Percentiles rank a stretch among this genome's conserved stretches.
Conservation (phyloP, 2,113 vertebrate species). For the Toxotes chatareus region DNA sequence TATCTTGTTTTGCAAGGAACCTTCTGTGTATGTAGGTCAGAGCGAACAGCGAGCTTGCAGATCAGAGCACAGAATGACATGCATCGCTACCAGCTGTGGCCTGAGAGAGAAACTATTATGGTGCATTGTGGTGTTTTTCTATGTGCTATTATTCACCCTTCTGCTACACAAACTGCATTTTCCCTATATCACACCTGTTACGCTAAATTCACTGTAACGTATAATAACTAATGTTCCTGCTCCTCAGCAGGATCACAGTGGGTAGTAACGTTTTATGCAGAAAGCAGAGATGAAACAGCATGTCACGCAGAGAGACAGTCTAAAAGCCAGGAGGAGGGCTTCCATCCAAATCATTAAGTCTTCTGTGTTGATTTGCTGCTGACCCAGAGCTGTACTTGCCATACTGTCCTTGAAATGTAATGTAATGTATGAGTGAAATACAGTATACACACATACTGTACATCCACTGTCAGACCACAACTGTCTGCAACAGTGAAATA, state of each 20-base stretch:
- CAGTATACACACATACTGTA: neutral
- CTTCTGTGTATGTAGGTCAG: slow-evolving; percentile 67
- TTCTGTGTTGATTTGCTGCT: slow-evolving; percentile 20
- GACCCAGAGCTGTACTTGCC: neutral
- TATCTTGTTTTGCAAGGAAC: slow-evolving; percentile 48
- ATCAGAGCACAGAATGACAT: slow-evolving; percentile 36
- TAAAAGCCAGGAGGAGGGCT: slow-evolving; percentile 59
- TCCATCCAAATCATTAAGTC: slow-evolving; percentile 54
- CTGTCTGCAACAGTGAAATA: neutral
- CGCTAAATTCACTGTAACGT: slow-evolving; percentile 29
- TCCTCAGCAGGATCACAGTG: slow-evolving; percentile 42
- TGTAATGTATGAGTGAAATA: neutral
- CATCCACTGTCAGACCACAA: neutral
- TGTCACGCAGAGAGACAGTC: slow-evolving; percentile 54
- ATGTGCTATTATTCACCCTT: neutral
- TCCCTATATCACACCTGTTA: slow-evolving; percentile 10
- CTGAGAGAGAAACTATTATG: slow-evolving; percentile 9
- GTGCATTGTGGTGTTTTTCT: neutral
- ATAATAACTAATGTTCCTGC: slow-evolving; percentile 31
- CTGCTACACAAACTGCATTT: neutral
- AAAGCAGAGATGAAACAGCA: slow-evolving; percentile 66
- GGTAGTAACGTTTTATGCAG: slow-evolving; percentile 35
- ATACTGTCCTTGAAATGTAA: slow-evolving; percentile 7
- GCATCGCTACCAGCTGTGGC: slow-evolving; percentile 41
- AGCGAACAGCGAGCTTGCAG: slow-evolving; percentile 16